Conservation (phyloP, 2,113 vertebrate genomes). For the cat (Felis catus) region DNA sequence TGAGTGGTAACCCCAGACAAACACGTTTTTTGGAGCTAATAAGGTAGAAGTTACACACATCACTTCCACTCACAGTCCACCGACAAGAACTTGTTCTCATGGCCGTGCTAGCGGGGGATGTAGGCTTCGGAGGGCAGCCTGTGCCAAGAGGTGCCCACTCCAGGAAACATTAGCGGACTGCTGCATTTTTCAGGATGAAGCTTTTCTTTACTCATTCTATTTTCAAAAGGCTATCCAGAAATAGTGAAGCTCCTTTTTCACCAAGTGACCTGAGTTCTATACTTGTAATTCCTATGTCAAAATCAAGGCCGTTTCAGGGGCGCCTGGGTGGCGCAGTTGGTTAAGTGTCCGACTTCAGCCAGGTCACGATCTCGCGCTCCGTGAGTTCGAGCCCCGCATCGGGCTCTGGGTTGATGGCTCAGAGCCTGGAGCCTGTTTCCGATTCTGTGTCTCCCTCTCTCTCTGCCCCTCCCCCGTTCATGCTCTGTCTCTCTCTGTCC, state of each 20-base stretch:
- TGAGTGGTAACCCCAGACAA: too few species aligned
- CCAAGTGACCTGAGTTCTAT: not conserved
- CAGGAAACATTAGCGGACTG: not conserved
- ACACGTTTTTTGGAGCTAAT: not conserved
- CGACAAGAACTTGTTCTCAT: not conserved
- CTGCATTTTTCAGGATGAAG: not conserved
- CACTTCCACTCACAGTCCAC: not conserved
- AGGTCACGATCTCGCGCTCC: too few species aligned
- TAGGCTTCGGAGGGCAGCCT: not conserved
- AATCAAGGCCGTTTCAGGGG: not conserved
- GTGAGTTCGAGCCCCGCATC: too few species aligned
- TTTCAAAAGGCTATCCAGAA: constrained; percentile 5
- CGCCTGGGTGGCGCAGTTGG: too few species aligned
- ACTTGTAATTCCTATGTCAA: not conserved
- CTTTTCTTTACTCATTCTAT: constrained; percentile 1
- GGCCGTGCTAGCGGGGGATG: not conserved
- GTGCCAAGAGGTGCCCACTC: not conserved
- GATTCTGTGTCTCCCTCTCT: too few species aligned
- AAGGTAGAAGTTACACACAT: not conserved
- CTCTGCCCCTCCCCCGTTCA: too few species aligned
- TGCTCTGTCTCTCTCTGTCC: too few species aligned
- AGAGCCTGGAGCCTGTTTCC: too few species aligned
- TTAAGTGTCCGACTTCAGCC: too few species aligned
- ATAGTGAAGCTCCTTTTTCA: not conserved
- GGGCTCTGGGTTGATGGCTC: too few species aligned